Percentiles rank a stretch among this genome's conserved stretches.
These are phyloP conservation scores for Pseudomyrmex dendroicus DNA, from an alignment of 1,140 invertebrate genomes.

Conservation along the genomic window DNA sequence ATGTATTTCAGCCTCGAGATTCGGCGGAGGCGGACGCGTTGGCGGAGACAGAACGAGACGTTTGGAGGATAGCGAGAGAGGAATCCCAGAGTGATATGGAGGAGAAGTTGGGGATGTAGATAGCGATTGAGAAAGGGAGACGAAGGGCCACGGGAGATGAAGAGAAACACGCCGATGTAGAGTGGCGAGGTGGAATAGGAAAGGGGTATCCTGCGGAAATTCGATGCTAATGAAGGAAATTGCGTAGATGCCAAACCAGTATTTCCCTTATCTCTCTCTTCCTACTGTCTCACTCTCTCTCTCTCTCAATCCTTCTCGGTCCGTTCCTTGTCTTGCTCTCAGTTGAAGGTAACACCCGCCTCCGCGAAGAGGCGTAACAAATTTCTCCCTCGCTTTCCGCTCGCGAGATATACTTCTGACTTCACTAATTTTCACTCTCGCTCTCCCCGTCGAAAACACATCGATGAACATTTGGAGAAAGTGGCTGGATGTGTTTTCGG, in stretches of 20 bases:
- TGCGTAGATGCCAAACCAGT: slow-evolving; percentile 78
- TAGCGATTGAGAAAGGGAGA: slow-evolving; percentile 48
- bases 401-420: slow-evolving; percentile 38
- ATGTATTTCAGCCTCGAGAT: slow-evolving; percentile 66
- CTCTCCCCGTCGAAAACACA: slow-evolving; percentile 14
- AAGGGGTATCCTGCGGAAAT: slow-evolving; percentile 74
- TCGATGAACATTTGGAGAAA: slow-evolving; percentile 35
- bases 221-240: slow-evolving; percentile 80
- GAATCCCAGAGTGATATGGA: slow-evolving; percentile 31
- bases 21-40: slow-evolving; percentile 46
- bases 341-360: slow-evolving; percentile 21
- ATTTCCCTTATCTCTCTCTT: slow-evolving; percentile 68
- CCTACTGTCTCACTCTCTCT: neutral
- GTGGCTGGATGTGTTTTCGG: neutral
- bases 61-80: neutral
- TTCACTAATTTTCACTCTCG: slow-evolving; percentile 66
- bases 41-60: slow-evolving; percentile 37
- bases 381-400: slow-evolving; percentile 57
- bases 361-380: slow-evolving; percentile 58
- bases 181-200: slow-evolving; percentile 40
- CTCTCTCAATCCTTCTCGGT: neutral
- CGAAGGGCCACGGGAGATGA: slow-evolving; percentile 8
- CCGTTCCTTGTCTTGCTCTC: slow-evolving; percentile 22
- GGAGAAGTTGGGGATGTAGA: slow-evolving; percentile 53
- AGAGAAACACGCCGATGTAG: slow-evolving; percentile 49